Conservation (phyloP, 2,113 vertebrate species). For the crab-eating macaque (Macaca fascicularis) region DNA sequence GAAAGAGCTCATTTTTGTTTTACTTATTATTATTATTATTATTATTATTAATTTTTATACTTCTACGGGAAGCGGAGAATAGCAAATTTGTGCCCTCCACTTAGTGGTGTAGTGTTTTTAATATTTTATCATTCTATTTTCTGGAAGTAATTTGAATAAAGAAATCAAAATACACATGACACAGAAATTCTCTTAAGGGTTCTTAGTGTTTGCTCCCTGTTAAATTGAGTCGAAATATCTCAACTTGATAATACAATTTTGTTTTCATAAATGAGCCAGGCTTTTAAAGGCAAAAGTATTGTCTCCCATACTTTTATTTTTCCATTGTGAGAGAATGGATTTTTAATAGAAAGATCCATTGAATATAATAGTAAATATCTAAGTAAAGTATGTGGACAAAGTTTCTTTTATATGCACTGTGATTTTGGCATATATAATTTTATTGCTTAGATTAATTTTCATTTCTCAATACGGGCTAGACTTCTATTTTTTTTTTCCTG, state of each 20-base stretch:
- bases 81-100: background rate
- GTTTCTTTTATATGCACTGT: background rate
- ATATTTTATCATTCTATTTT: background rate
- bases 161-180: background rate
- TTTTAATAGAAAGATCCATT: background rate
- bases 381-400: background rate
- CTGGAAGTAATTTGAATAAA: background rate
- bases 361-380: background rate
- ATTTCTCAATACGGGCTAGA: background rate
- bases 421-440: background rate
- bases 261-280: background rate
- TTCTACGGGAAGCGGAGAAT: background rate
- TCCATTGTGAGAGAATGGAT: background rate
- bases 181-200: background rate
- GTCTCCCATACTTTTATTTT: background rate
- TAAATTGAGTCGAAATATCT: background rate
- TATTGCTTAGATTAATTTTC: background rate
- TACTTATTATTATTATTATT: no score
- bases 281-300: background rate
- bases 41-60: background rate
- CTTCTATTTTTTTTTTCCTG: background rate
- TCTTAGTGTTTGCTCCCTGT: background rate
- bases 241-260: background rate
- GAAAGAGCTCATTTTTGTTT: background rate
- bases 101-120: background rate